These are phyloP conservation scores for Catharus ustulatus DNA, from an alignment of 2,797 vertebrate species.

Conservation along the genomic window DNA sequence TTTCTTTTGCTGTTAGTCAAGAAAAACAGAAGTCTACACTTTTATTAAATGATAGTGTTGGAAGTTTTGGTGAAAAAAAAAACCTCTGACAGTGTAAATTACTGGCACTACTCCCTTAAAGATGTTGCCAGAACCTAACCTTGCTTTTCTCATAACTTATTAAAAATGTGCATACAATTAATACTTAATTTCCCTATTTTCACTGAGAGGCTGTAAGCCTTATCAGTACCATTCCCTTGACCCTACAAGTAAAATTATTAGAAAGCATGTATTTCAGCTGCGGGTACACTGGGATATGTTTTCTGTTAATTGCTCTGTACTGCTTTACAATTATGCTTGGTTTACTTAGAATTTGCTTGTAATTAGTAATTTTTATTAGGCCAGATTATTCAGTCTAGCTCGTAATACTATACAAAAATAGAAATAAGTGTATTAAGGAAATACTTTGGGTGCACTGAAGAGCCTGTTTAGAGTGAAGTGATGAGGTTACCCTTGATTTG, in stretches of 20 bases:
- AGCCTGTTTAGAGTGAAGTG: neutral
- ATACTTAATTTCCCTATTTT: neutral
- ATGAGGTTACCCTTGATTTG: neutral
- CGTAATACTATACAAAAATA: neutral
- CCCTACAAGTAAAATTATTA: neutral
- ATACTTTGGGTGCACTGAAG: neutral
- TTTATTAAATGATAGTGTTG: neutral
- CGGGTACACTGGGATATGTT: neutral
- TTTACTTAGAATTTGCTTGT: neutral
- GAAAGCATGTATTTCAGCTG: neutral
- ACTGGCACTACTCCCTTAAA: neutral
- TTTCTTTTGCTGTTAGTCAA: neutral
- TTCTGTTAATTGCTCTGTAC: constrained; percentile 4
- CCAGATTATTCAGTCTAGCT: neutral
- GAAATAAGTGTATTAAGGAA: neutral
- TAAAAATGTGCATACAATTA: constrained; percentile 13
- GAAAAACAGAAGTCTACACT: neutral
- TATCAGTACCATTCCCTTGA: constrained; percentile 13
- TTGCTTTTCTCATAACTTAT: neutral
- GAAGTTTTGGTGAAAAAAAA: neutral
- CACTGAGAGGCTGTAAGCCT: neutral
- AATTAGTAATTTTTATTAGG: neutral
- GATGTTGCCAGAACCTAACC: neutral
- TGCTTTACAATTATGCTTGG: neutral
- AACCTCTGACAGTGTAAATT: neutral